Evolutionary conservation across 2,797 vertebrate species (phyloP), one percentile per base, ranked within the genome.

Genomic region (Chaunax sp.): DNA sequence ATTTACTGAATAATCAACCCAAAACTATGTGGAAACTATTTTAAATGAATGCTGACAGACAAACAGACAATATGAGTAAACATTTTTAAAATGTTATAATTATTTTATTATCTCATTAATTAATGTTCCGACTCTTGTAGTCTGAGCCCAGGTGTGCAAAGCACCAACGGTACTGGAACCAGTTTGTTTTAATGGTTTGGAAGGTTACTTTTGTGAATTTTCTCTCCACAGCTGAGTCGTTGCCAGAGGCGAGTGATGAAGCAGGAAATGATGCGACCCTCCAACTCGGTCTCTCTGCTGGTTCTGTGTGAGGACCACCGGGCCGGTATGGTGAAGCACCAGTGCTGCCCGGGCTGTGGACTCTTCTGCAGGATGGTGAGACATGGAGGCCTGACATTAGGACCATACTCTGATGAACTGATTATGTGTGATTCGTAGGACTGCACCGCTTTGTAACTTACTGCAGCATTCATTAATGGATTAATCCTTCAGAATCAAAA

Each of bases 291-390:
- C 40, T 96, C 95, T 6, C 94, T 98, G 69, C 85, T 98, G 89
- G 95, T 98, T 74, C 91, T 99, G 83, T 99, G 98, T 56, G 97
- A 99, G 89, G 96, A 97, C 83, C 98, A 99, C 89, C 93, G 97
- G 72, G 96, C 96, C 2, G 95, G 95, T 70, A 99, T 99, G 97
- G 97, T 97, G 65, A 98, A 98, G 84, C 98, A 99, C 87, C 97
- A 98, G 87, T 98, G 97, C 91, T 99, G 98, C 87, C 98, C 98
- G 0, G 97, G 97, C 76, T 99, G 97, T 74, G 97, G 98, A 52
- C 95, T 97, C 83, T 99, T 98, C 93, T 98, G 97, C 88, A 93
- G 95, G 62, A 92, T 91, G 87, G 97, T 99, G 89, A 55, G 5
- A 54, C 40, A 20, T 35, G 22, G 28, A 46, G 37, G n/a, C 49